Percentiles rank a stretch among this genome's conserved stretches.
These are phyloP conservation scores for Miniopterus natalensis DNA, from an alignment of 2,113 vertebrate genomes.

Conservation along the genomic window DNA sequence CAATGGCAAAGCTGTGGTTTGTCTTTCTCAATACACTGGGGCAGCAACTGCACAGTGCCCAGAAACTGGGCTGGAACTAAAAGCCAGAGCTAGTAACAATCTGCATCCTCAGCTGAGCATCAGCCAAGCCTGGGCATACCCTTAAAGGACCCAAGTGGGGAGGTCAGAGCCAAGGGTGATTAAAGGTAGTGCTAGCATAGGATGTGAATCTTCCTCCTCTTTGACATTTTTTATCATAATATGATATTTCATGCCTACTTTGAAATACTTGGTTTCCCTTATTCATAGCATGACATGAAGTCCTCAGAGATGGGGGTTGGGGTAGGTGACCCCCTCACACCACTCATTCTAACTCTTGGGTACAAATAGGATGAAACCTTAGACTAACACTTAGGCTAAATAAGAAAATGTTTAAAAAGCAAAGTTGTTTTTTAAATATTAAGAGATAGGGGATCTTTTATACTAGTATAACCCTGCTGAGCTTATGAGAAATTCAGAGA, in stretches of 20 bases:
- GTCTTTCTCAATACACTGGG: neutral
- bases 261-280: neutral
- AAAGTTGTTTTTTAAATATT: neutral
- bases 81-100: neutral
- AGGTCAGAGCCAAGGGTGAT: neutral
- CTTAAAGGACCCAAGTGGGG: neutral
- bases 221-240: neutral
- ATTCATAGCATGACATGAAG: neutral
- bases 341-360: neutral
- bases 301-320: neutral
- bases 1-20: neutral
- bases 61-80: neutral
- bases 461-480: slow-evolving; percentile 13
- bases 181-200: neutral
- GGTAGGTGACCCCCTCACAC: neutral
- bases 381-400: slow-evolving; percentile 3
- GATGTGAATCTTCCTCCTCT: neutral
- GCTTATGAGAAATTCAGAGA: slow-evolving; percentile 54
- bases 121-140: neutral
- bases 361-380: neutral
- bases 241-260: neutral
- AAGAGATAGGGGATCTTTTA: neutral
- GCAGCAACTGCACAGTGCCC: neutral
- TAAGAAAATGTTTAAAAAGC: neutral
- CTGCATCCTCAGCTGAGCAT: neutral